phyloP scores from a whole-genome alignment of 2,797 vertebrate species.

The Dendrocincla tyrannina region DNA sequence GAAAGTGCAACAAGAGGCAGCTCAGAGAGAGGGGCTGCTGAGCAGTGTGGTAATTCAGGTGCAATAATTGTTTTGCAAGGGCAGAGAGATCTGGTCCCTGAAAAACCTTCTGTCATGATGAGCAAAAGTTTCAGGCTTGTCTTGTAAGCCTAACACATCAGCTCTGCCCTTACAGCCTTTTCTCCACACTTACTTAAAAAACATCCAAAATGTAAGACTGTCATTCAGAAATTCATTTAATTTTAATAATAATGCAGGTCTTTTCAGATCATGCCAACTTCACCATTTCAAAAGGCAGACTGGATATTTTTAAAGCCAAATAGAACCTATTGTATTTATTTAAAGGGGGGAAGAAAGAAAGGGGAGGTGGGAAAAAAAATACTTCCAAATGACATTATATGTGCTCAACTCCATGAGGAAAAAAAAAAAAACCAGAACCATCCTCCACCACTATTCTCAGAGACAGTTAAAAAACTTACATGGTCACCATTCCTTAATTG shows the following conservation, averaged over 20 bases:
- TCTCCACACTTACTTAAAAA: constrained; percentile 12
- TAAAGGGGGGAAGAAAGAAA: too few relatives aligned
- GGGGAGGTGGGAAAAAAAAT: rapidly evolving
- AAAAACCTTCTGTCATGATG: constrained; percentile 10
- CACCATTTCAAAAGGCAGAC: background rate
- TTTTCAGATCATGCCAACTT: background rate
- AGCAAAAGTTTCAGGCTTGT: constrained; percentile 7
- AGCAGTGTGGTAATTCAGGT: constrained; percentile 51
- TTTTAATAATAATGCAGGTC: constrained; percentile 24
- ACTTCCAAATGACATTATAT: background rate
- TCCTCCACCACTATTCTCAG: background rate
- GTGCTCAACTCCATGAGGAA: background rate
- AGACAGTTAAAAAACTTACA: background rate
- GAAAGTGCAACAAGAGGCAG: constrained; percentile 26
- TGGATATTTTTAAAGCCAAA: background rate
- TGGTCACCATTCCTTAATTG: background rate
- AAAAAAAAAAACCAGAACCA: background rate
- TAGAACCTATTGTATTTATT: background rate
- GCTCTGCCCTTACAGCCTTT: constrained; percentile 28
- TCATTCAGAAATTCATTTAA: constrained; percentile 34
- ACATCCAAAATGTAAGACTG: background rate
- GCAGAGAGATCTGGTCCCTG: constrained; percentile 18
- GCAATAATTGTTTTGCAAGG: constrained; percentile 47
- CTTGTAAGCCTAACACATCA: constrained; percentile 30
- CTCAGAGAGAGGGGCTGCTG: background rate